Base-by-base conservation (phyloP, 2,888 invertebrate genomes). In the Ferrisia virgata region DNA sequence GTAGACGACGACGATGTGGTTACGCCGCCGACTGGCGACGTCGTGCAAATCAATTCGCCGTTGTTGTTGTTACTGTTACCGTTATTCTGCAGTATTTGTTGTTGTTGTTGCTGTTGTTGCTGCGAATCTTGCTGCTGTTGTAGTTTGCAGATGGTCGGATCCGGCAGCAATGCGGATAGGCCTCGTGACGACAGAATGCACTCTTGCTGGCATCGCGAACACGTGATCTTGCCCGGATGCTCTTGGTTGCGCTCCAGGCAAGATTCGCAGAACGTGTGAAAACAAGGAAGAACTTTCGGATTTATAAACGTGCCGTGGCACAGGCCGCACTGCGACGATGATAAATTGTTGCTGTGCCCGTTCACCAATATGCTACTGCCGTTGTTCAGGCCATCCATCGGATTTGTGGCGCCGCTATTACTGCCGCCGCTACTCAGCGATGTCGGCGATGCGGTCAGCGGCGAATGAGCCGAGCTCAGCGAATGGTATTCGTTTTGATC, bases 191-290 rank as follows among this genome's bases (percentile, higher is more conserved):
- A 88, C 85, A 90, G 88, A 86, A 89, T 88, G 87, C 90, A 89
- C 87, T 91, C 91, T 86, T 89, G 87, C 78, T 90, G 90, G 87
- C 93, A 93, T 86, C 91, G 90, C 36, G 95, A 94, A 88, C 96
- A 96, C 86, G 92, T 91, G 86, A 95, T 91, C 89, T 93, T 94
- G 88, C 94, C 93, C 25, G 92, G 91, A 86, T 91, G 91, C 39
- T 92, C 92, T 88, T 91, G 91, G 87, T 91, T 92, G 78, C 79
- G 86, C 88, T 95, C 95, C 88, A 95, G 90, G 89, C 96, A 96
- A 87, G 91, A 90, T 88, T 93, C 93, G 91, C 96, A 96, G 89
- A 95, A 94, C 18, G 94, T 94, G 90, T 96, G 96, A 88, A 93
- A 93, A 91, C 95, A 95, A 88, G 93, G 92, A 87, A 94, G 90